A percentile compares a stretch with the other conserved stretches of the same genome.
Conservation (phyloP, 2,113 vertebrate species). For the Rhodinocichla rosea region DNA sequence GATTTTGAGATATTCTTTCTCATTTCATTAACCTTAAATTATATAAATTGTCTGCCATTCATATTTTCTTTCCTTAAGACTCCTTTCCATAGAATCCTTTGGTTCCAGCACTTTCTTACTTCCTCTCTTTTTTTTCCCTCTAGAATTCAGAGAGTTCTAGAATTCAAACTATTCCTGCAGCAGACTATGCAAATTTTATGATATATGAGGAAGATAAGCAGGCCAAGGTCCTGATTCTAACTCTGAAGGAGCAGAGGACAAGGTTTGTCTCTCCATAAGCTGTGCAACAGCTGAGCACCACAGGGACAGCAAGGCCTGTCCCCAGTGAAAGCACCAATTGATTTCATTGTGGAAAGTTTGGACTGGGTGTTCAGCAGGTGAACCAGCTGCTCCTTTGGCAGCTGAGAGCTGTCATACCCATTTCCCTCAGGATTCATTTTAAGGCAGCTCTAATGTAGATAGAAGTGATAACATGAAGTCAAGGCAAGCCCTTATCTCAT, state of each 20-base stretch:
- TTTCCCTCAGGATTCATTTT: background rate
- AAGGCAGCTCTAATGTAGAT: background rate
- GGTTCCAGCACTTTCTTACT: background rate
- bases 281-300: background rate
- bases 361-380: background rate
- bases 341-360: background rate
- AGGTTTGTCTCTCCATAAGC: background rate
- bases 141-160: background rate
- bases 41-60: background rate
- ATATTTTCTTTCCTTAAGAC: background rate
- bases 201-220: background rate
- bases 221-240: background rate
- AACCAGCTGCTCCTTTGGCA: constrained; percentile 21
- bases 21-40: background rate
- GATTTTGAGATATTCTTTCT: background rate
- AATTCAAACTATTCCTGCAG: background rate
- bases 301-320: background rate
- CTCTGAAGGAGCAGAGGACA: background rate
- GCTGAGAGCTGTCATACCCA: background rate
- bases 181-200: background rate
- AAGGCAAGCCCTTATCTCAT: background rate
- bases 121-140: background rate
- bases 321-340: background rate
- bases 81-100: background rate
- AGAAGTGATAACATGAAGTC: background rate